Evolutionary conservation across 53 echinoderm and acorn worm species (phyloP).

Genomic region (Pentamera pediparva): DNA sequence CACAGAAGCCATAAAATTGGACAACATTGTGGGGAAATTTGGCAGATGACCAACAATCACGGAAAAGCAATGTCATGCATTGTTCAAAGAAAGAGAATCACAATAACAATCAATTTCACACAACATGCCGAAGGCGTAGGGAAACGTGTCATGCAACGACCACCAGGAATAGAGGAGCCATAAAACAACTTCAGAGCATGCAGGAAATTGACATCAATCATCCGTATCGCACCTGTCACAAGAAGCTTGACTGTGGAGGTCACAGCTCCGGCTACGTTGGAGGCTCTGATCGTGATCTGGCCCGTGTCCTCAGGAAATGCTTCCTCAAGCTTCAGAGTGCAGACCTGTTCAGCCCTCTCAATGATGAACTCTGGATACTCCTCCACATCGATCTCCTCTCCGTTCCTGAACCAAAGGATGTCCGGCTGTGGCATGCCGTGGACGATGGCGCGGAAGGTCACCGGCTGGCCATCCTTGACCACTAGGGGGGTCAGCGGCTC

Average conservation of each 20-base stretch:
- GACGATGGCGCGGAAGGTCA: conserved; percentile 62
- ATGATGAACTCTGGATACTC: conserved; percentile 78
- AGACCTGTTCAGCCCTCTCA: conserved; percentile 53
- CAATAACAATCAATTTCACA: too few relatives aligned
- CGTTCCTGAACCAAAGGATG: conserved; percentile 65
- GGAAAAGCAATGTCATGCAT: too few relatives aligned
- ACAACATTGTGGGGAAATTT: too few relatives aligned
- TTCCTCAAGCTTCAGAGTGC: conserved; percentile 63
- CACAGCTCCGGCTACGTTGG: conserved; percentile 75
- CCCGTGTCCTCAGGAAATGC: conserved; percentile 93
- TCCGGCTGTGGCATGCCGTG: conserved; percentile 61
- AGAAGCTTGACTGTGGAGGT: conserved; percentile 75
- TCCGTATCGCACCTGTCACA: conserved; percentile 67
- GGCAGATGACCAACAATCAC: too few relatives aligned
- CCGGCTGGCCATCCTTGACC: conserved; percentile 73
- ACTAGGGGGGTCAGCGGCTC: conserved; percentile 58
- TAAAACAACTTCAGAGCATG: too few relatives aligned
- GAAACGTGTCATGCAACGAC: background rate
- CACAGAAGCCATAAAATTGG: too few relatives aligned
- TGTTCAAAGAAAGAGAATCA: too few relatives aligned
- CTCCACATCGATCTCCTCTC: conserved; percentile 49
- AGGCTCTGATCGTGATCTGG: conserved; percentile 63
- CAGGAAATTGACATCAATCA: background rate
- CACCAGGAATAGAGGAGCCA: background rate
- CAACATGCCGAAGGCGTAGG: background rate